Evolutionary conservation across 2,797 vertebrate genomes (phyloP).

Genomic region (Hapalemur alaotrensis): DNA sequence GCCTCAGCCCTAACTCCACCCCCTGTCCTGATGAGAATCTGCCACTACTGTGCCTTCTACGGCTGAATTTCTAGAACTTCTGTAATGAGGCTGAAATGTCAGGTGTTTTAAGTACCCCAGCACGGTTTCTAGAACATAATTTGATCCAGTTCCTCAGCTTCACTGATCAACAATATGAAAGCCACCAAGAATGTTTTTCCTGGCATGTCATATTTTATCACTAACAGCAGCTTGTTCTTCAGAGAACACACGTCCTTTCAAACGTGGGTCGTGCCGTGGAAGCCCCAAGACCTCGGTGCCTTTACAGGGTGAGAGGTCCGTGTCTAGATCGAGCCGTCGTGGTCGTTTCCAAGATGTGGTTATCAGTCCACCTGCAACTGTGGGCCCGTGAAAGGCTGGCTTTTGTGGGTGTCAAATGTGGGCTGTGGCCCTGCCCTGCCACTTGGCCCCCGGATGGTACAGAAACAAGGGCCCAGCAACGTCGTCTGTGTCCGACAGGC

Average conservation of each 20-base stretch:
- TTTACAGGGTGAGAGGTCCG: not conserved
- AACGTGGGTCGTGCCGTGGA: not conserved
- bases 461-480: not conserved
- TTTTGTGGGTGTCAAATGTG: not conserved
- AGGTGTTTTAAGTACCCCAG: not conserved
- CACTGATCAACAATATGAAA: not conserved
- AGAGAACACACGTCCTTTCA: not conserved
- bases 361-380: no score
- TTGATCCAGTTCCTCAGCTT: not conserved
- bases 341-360: not conserved
- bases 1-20: not conserved
- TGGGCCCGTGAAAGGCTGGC: not conserved
- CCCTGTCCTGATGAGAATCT: not conserved
- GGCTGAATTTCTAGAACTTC: not conserved
- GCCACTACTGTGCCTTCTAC: not conserved
- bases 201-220: not conserved
- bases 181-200: not conserved
- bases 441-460: not conserved
- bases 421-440: not conserved
- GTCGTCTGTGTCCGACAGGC: not conserved
- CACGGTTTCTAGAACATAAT: not conserved
- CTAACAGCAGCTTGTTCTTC: not conserved
- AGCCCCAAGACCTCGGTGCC: not conserved
- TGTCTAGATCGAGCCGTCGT: not conserved
- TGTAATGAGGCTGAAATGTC: not conserved